Evolutionary conservation across 2,797 vertebrate species (phyloP).

Genomic region (Anolis apletophallus): DNA sequence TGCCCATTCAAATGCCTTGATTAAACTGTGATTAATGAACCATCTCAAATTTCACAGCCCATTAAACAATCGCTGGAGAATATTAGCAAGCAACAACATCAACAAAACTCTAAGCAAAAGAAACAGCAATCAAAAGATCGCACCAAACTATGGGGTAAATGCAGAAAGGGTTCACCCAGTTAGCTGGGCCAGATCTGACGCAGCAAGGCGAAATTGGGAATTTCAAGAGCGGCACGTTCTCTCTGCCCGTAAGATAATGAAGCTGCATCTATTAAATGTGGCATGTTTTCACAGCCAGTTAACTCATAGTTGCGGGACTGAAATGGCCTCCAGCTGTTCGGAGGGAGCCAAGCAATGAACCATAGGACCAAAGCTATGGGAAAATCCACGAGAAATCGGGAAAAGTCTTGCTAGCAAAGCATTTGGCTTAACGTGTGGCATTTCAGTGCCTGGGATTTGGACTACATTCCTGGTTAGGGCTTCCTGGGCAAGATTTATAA

Average conservation of each 20-base stretch:
- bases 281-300: not conserved
- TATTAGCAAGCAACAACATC: not conserved
- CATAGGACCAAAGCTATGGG: not conserved
- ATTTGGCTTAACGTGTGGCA: not conserved
- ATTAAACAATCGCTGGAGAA: conserved; percentile 58
- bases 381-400: not conserved
- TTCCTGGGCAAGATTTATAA: no score
- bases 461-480: no score
- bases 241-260: not conserved
- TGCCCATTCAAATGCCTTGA: conserved; percentile 1
- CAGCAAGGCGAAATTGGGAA: not conserved
- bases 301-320: not conserved
- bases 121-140: not conserved
- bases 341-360: not conserved
- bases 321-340: not conserved
- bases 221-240: not conserved
- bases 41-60: conserved; percentile 65
- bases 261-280: not conserved
- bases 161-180: not conserved
- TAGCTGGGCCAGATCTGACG: not conserved
- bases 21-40: conserved; percentile 57
- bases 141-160: not conserved
- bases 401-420: no score
- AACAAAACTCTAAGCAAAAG: not conserved
- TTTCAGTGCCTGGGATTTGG: not conserved